These are phyloP conservation scores for Chrysaora quinquecirrha DNA, from an alignment of 30 jellyfish, hydroid and myxozoan species.

Conservation along the genomic window DNA sequence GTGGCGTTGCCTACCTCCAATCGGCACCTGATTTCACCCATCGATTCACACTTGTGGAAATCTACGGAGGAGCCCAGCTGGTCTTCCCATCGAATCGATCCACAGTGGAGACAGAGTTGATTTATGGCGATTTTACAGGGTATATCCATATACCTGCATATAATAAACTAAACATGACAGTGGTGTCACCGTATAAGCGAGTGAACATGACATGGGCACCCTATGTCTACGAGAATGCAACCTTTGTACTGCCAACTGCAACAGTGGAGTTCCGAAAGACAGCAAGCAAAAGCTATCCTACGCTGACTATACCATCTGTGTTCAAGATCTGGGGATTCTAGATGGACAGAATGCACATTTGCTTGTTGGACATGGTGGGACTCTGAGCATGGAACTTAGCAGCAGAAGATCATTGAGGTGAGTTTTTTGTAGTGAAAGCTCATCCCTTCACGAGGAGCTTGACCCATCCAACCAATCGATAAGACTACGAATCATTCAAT, in stretches of 20 bases:
- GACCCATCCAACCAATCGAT: no score
- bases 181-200: constrained; percentile 59
- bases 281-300: constrained; percentile 43
- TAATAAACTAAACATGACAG: constrained; percentile 59
- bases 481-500: no score
- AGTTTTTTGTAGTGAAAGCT: background rate
- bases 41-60: constrained; percentile 43
- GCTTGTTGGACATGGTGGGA: constrained; percentile 69
- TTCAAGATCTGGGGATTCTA: constrained; percentile 53
- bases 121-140: constrained; percentile 68
- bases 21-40: constrained; percentile 45
- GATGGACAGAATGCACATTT: constrained; percentile 67
- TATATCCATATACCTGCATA: constrained; percentile 58
- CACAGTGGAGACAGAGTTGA: constrained; percentile 17
- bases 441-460: background rate
- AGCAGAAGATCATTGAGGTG: constrained; percentile 44
- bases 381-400: constrained; percentile 49
- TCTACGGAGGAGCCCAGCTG: constrained; percentile 68
- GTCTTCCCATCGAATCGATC: constrained; percentile 39
- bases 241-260: constrained; percentile 48
- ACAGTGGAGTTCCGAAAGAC: constrained; percentile 64
- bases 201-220: constrained; percentile 77
- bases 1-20: constrained; percentile 55
- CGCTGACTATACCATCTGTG: constrained; percentile 52
- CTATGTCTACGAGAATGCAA: constrained; percentile 46